Percentiles rank a stretch among this genome's conserved stretches.
These are phyloP conservation scores for Chionis minor DNA, from an alignment of 2,113 vertebrate species.

Conservation along the genomic window DNA sequence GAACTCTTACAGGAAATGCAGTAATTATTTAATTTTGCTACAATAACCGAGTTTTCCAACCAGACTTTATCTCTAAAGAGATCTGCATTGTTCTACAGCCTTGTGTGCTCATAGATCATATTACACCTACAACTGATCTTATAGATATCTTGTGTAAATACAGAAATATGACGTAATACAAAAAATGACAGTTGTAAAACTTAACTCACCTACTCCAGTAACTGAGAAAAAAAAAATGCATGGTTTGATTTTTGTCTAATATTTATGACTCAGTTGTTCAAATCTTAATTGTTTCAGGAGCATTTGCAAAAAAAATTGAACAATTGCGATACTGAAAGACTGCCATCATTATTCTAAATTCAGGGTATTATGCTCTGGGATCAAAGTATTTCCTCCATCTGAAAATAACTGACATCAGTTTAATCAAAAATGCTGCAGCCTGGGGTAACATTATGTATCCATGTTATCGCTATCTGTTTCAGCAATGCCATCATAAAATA, in stretches of 20 bases:
- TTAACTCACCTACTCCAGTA: neutral
- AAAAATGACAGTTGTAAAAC: neutral
- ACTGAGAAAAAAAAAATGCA: neutral
- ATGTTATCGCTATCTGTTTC: slow-evolving; percentile 44
- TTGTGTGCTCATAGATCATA: neutral
- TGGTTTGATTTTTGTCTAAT: neutral
- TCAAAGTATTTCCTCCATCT: neutral
- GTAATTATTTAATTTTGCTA: slow-evolving; percentile 25
- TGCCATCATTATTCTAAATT: neutral
- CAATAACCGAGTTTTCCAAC: neutral
- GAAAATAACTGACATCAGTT: neutral
- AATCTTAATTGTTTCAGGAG: neutral
- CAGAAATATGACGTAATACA: neutral
- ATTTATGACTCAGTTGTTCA: neutral
- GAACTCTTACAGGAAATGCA: slow-evolving; percentile 18
- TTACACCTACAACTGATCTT: neutral
- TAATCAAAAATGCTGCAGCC: neutral
- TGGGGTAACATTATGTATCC: neutral
- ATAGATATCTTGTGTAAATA: neutral
- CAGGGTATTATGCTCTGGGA: neutral
- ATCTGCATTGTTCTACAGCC: neutral
- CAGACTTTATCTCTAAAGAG: neutral
- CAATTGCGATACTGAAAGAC: neutral
- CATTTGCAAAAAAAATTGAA: neutral
- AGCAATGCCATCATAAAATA: slow-evolving; percentile 78